Percentiles rank a stretch among this genome's conserved stretches.
Conservation (phyloP, 2,888 invertebrate species). For the Drosophila demipolita region DNA sequence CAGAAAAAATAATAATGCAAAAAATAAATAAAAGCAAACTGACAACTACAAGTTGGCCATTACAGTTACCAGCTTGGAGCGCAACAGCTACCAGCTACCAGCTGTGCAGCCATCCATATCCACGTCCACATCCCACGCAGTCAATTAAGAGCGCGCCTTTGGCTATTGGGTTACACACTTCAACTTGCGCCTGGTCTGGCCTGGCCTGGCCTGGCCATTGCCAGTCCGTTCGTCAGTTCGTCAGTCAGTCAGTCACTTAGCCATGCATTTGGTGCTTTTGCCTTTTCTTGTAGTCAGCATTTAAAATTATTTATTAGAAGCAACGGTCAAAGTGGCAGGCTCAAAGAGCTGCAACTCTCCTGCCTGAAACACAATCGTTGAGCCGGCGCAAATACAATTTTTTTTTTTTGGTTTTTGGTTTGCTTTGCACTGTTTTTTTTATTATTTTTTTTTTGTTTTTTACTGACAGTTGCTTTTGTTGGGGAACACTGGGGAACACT, state of each 20-base stretch:
- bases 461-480: neutral
- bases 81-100: conserved; percentile 28
- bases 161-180: conserved; percentile 76
- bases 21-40: neutral
- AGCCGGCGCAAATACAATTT: conserved; percentile 67
- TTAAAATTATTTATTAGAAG: conserved; percentile 77
- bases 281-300: conserved; percentile 67
- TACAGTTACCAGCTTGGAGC: conserved; percentile 37
- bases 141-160: conserved; percentile 76
- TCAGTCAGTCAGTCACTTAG: conserved; percentile 2
- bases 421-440: conserved; percentile 46
- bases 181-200: conserved; percentile 47
- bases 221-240: conserved; percentile 13
- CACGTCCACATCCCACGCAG: conserved; percentile 67
- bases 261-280: conserved; percentile 29
- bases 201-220: conserved; percentile 22
- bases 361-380: conserved; percentile 16
- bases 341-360: conserved; percentile 24
- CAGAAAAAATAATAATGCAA: conserved; percentile 13
- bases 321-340: conserved; percentile 57
- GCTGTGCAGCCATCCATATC: conserved; percentile 46
- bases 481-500: conserved; percentile 16
- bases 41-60: conserved; percentile 50
- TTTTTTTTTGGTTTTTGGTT: conserved; percentile 24
- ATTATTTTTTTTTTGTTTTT: neutral